These are phyloP conservation scores for Salmo trutta DNA, from an alignment of 2,797 vertebrate species.

Conservation along the genomic window DNA sequence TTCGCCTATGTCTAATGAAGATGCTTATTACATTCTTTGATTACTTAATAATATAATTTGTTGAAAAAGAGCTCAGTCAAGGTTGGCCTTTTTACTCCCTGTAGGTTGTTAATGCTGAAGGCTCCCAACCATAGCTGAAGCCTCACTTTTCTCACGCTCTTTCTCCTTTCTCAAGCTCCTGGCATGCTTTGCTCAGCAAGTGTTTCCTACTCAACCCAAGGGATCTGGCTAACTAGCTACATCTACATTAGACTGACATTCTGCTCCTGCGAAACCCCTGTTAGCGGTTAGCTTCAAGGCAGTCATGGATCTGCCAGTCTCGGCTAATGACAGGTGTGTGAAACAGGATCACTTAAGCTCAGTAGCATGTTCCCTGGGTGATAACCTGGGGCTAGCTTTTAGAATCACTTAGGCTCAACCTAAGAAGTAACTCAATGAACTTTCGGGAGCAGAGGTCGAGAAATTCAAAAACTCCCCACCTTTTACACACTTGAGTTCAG, in stretches of 20 bases:
- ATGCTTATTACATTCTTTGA: background rate
- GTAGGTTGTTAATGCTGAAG: background rate
- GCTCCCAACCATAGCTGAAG: background rate
- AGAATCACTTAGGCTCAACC: slow-evolving; percentile 52
- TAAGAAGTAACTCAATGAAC: slow-evolving; percentile 43
- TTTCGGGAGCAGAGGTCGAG: slow-evolving; percentile 21
- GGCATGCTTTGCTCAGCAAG: background rate
- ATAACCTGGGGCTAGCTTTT: slow-evolving; percentile 51
- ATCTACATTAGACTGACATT: slow-evolving; percentile 62
- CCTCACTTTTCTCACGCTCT: background rate
- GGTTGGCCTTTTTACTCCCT: background rate
- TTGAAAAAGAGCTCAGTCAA: background rate
- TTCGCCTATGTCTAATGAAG: background rate
- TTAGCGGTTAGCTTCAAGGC: slow-evolving; percentile 62
- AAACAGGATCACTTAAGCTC: slow-evolving; percentile 74
- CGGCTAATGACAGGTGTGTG: slow-evolving; percentile 71
- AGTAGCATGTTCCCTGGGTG: slow-evolving; percentile 54
- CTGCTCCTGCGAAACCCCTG: slow-evolving; percentile 23
- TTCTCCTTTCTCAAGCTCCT: background rate
- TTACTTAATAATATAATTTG: too few species aligned
- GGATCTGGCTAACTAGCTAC: slow-evolving; percentile 29
- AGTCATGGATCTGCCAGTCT: slow-evolving; percentile 64
- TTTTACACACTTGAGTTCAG: background rate
- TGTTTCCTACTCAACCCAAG: slow-evolving; percentile 14
- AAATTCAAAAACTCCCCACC: background rate